A percentile compares a stretch with the other conserved stretches of the same genome.
Evolutionary conservation across 1,140 invertebrate genomes (phyloP).

Genomic region (Drosophila grimshawi): DNA sequence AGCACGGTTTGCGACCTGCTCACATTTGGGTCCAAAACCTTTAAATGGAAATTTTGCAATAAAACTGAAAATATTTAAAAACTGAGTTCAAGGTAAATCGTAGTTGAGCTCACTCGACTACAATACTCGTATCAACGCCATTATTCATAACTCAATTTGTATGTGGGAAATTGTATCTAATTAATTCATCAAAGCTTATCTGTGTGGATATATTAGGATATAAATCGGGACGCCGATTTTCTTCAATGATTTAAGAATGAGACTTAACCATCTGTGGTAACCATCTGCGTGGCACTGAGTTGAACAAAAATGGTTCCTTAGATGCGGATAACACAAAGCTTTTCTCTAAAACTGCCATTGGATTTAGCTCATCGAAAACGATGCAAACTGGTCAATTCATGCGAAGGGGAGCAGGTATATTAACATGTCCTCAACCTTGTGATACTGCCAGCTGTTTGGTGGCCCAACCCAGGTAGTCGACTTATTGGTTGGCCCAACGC

Average conservation of each 20-base stretch:
- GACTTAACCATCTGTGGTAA: neutral
- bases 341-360: constrained; percentile 4
- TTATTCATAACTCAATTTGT: neutral
- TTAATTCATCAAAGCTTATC: no score
- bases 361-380: constrained; percentile 17
- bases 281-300: constrained; percentile 15
- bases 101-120: no score
- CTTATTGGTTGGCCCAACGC: neutral
- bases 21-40: no score
- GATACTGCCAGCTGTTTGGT: constrained; percentile 11
- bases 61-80: no score
- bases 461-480: constrained; percentile 53
- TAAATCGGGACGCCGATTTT: no score
- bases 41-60: no score
- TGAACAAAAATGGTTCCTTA: constrained; percentile 17
- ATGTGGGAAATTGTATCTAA: no score
- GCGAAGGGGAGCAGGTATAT: neutral
- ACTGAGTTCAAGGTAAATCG: no score
- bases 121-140: neutral
- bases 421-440: neutral
- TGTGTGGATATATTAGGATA: no score
- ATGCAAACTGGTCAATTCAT: neutral
- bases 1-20: no score
- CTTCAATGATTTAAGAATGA: neutral
- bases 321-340: constrained; percentile 1